phyloP scores from a whole-genome alignment of 2,888 invertebrate species.

The Nebria salina region DNA sequence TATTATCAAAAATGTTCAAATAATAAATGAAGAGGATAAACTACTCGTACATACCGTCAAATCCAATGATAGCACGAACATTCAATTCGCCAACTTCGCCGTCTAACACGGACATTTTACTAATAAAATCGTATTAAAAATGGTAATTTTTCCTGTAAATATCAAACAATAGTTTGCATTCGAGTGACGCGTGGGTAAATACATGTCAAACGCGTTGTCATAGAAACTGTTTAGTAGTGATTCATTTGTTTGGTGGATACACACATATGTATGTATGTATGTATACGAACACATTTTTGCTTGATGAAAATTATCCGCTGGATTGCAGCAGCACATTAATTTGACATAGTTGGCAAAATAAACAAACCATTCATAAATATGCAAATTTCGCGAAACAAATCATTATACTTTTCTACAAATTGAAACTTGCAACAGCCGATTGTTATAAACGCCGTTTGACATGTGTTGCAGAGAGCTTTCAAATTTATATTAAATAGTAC shows the following conservation, averaged over 20 bases:
- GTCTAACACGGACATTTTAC: slow-evolving; percentile 48
- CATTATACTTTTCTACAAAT: too few relatives aligned
- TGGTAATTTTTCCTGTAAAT: not conserved
- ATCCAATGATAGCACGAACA: slow-evolving; percentile 78
- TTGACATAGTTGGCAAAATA: not conserved
- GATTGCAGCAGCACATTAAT: not conserved
- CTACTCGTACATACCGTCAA: slow-evolving; percentile 72
- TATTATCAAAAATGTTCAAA: slow-evolving; percentile 57
- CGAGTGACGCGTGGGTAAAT: not conserved
- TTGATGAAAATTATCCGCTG: not conserved
- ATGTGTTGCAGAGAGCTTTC: too few relatives aligned
- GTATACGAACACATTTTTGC: not conserved
- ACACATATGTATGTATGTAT: not conserved
- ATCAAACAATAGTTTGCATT: not conserved
- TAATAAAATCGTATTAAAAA: not conserved
- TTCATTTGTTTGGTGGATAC: not conserved
- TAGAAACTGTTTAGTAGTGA: not conserved
- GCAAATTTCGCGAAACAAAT: not conserved
- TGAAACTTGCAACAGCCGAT: too few relatives aligned
- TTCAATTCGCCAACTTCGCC: slow-evolving; percentile 71
- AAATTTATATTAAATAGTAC: too few relatives aligned
- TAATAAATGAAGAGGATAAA: slow-evolving; percentile 56
- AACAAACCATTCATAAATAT: not conserved
- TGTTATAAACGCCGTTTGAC: too few relatives aligned
- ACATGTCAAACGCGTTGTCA: not conserved